Base-by-base conservation (phyloP, 2,797 vertebrate species). In the Falco peregrinus region DNA sequence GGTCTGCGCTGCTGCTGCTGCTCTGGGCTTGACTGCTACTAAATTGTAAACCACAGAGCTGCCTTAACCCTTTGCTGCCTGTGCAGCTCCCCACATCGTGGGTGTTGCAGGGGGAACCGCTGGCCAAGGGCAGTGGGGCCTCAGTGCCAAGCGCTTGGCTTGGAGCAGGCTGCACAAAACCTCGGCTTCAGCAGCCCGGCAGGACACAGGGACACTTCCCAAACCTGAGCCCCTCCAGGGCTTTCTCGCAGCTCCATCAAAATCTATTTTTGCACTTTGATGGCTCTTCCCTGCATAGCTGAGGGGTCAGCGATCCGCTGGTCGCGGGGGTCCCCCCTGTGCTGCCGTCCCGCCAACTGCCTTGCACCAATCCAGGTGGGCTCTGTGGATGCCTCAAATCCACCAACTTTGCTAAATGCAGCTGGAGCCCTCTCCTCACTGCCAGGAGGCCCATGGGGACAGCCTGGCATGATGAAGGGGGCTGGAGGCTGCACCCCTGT, bases 11-110 rank as follows among this genome's bases (percentile, higher is more conserved):
- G 61, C 80, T 85, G 84, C 53, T 68, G 84, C 68, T 82, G 84
- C 68, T 82, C 63, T 14, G 43, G 61, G 73, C 35, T 89, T 64
- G 80, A 61, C 91, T 96, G 94, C 94, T 86, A 60, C 95, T 93
- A 78, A 92, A 91, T 76, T 94, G 91, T 79, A 95, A 97, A 96
- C 96, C 64, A 17, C 88, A 91, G 86, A 63, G 31, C 74, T 93
- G 81, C 82, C 78, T 95, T 97, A 97, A 97, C 96, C 94, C 95
- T 92, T 94, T 13, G 39, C n/a, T 54, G 84, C 37, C 95, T 64
- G 69, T 4, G 4, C 33, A 6, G 57, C 65, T 90, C 51, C 69
- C 68, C 25, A 8, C 3, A 33, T 18, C 1, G 1, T 2, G 82
- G 45, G n/a, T n/a, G 50, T 48, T 22, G 21, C n/a, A 12, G 47